A percentile compares a stretch with the other conserved stretches of the same genome.
Conservation (phyloP, 2,888 invertebrate genomes). For the Lobophora halterata region DNA sequence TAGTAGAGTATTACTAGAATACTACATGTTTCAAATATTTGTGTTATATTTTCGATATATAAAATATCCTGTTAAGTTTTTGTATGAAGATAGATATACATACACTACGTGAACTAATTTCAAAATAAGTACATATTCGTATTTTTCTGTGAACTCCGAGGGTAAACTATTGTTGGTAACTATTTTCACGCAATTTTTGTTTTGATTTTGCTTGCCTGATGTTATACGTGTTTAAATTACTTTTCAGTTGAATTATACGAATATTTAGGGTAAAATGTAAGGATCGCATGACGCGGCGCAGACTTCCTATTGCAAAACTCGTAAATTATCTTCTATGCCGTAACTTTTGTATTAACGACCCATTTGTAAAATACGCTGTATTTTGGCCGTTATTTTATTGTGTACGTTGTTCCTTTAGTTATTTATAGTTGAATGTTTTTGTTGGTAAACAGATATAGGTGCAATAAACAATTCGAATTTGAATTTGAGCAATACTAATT, state of each 20-base stretch:
- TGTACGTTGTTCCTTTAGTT: conserved; percentile 2
- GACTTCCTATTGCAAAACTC: conserved; percentile 16
- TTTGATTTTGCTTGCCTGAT: too few relatives aligned
- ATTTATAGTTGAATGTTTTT: conserved; percentile 8
- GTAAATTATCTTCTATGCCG: conserved; percentile 25
- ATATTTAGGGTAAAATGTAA: conserved; percentile 18
- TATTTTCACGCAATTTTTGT: too few relatives aligned
- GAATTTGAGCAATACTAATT: background rate
- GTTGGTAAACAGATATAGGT: background rate
- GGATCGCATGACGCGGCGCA: conserved; percentile 25
- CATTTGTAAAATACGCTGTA: conserved; percentile 11
- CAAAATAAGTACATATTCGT: too few relatives aligned
- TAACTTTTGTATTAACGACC: conserved; percentile 27
- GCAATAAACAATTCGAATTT: background rate
- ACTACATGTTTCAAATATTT: too few relatives aligned
- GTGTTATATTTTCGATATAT: too few relatives aligned
- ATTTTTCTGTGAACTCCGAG: too few relatives aligned
- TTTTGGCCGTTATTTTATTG: conserved; percentile 9
- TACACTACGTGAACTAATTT: too few relatives aligned
- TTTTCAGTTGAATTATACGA: background rate
- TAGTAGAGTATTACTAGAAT: too few relatives aligned
- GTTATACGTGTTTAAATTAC: background rate
- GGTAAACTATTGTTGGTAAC: too few relatives aligned
- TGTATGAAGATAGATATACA: too few relatives aligned
- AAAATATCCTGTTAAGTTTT: too few relatives aligned